Conservation (phyloP, 1,140 invertebrate species). For the Drosophila watanabei region DNA sequence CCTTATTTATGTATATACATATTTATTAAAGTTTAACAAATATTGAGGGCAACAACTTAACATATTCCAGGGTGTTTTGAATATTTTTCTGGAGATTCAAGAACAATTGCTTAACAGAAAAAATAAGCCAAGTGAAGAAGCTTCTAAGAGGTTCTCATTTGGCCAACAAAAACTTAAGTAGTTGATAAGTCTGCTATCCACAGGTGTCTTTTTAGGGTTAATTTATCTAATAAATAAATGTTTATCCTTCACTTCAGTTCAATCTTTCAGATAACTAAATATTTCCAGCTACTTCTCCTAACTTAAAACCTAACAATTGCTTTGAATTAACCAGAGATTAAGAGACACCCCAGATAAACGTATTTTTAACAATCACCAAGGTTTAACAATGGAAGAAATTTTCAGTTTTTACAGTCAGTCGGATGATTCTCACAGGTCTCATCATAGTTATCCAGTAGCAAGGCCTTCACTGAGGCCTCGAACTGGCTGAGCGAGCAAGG, state of each 20-base stretch:
- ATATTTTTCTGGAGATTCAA: constrained; percentile 7
- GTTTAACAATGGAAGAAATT: constrained; percentile 9
- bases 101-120: background rate
- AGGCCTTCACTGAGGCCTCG: constrained; percentile 78
- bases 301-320: background rate
- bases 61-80: background rate
- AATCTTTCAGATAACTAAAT: background rate
- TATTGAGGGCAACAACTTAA: constrained; percentile 12
- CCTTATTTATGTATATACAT: constrained; percentile 13
- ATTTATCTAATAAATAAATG: background rate
- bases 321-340: constrained; percentile 9
- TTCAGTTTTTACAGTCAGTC: constrained; percentile 71
- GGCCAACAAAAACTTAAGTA: background rate
- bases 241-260: background rate
- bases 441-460: constrained; percentile 87
- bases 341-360: constrained; percentile 22
- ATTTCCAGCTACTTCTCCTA: no score
- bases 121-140: background rate
- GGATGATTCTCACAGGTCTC: constrained; percentile 86
- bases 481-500: constrained; percentile 86
- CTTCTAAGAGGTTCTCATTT: background rate
- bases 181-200: background rate
- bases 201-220: background rate
- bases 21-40: constrained; percentile 12
- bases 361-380: constrained; percentile 31